A percentile compares a stretch with the other conserved stretches of the same genome.
Evolutionary conservation across 37 sponge, comb jelly and placozoan species (phyloP).

Genomic region (Crambe crambe): DNA sequence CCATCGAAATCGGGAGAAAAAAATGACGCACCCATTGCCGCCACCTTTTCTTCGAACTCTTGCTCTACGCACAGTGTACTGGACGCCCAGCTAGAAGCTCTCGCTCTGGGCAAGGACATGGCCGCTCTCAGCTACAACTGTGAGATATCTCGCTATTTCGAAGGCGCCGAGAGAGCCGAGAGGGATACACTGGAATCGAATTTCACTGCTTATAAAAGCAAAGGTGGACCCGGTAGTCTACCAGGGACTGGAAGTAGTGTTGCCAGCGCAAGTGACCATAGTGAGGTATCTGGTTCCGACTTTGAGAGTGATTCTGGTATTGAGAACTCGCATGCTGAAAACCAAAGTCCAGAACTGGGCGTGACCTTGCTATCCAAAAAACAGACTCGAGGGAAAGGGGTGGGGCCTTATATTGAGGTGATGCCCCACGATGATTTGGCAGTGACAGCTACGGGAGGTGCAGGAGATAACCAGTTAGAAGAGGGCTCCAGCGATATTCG

Average conservation of each 20-base stretch:
- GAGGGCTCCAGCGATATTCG: neutral
- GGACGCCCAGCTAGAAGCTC: conserved; percentile 14
- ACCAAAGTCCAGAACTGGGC: neutral
- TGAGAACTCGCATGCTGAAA: conserved; percentile 1
- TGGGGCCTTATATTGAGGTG: neutral
- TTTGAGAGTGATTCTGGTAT: conserved; percentile 12
- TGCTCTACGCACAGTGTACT: neutral
- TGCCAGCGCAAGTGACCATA: conserved; percentile 18
- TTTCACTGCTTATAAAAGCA: neutral
- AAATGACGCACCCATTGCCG: too few relatives aligned
- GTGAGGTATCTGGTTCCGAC: conserved; percentile 8
- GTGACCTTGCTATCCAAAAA: neutral
- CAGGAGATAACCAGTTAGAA: neutral
- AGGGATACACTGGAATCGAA: neutral
- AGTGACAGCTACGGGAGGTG: neutral
- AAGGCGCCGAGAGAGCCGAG: neutral
- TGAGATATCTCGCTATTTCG: neutral
- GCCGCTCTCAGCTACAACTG: neutral
- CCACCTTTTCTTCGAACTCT: too few relatives aligned
- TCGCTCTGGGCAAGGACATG: neutral
- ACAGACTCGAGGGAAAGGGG: neutral
- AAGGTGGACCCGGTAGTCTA: neutral
- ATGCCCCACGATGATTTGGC: neutral
- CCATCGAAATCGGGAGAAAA: too few relatives aligned
- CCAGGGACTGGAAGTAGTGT: neutral